phyloP scores from a whole-genome alignment of 2,797 vertebrate species.

The Helicolenus hilgendorfi region DNA sequence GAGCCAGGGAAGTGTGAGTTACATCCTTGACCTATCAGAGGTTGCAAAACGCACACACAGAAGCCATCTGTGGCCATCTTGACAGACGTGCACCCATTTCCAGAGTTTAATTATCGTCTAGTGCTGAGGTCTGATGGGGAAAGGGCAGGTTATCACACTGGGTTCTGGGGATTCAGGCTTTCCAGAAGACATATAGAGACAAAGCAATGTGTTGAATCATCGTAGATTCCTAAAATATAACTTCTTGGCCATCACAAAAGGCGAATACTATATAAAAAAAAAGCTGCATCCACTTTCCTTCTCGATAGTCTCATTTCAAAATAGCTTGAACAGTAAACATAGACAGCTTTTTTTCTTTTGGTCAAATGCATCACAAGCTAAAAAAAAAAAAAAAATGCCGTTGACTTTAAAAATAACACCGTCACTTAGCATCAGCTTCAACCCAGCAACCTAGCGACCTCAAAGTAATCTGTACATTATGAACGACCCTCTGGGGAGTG shows the following conservation, averaged over 20 bases:
- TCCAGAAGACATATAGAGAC: not conserved
- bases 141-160: not conserved
- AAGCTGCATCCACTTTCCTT: not conserved
- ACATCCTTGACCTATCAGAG: not conserved
- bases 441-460: conserved; percentile 67
- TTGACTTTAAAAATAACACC: conserved; percentile 68
- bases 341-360: not conserved
- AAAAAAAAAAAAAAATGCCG: conserved; percentile 19
- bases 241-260: not conserved
- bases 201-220: not conserved
- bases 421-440: conserved; percentile 71
- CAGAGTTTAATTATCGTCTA: not conserved
- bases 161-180: not conserved
- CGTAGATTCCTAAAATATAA: not conserved
- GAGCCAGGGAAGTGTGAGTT: not conserved
- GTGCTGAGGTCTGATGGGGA: not conserved
- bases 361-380: conserved; percentile 22
- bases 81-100: conserved; percentile 4
- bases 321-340: not conserved
- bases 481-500: conserved; percentile 56
- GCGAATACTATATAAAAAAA: not conserved
- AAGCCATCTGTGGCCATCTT: conserved; percentile 9
- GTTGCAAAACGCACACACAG: not conserved
- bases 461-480: conserved; percentile 79
- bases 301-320: not conserved